These are phyloP conservation scores for Melitaea athalia DNA, from an alignment of 2,888 invertebrate genomes.

Conservation along the genomic window DNA sequence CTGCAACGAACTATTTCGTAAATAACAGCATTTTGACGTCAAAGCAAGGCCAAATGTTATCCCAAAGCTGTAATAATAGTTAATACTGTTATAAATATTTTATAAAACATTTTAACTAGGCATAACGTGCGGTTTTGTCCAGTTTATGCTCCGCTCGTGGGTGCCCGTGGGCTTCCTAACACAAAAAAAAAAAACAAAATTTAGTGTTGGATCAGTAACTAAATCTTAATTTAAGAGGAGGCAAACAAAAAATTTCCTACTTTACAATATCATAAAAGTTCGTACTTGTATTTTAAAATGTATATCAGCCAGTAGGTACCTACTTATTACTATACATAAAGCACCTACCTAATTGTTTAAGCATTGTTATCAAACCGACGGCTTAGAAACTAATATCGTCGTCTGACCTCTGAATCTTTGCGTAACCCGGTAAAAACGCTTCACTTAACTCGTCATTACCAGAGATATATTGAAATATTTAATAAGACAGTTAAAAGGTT, in stretches of 20 bases:
- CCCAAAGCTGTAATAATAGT: background rate
- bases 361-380: no score
- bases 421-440: background rate
- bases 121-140: background rate
- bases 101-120: background rate
- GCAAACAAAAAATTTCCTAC: no score
- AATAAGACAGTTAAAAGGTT: no score
- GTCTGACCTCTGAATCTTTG: constrained; percentile 8
- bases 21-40: constrained; percentile 1
- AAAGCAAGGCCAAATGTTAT: constrained; percentile 24
- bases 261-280: no score
- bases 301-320: background rate
- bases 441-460: no score
- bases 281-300: no score
- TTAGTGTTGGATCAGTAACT: no score
- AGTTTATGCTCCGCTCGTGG: no score
- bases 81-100: background rate
- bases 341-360: background rate
- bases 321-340: background rate
- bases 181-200: no score
- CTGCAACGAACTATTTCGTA: background rate
- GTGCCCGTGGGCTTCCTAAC: no score
- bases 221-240: no score
- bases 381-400: background rate
- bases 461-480: no score